Conservation (phyloP, 2,888 invertebrate species). For the Diaprepes abbreviatus region DNA sequence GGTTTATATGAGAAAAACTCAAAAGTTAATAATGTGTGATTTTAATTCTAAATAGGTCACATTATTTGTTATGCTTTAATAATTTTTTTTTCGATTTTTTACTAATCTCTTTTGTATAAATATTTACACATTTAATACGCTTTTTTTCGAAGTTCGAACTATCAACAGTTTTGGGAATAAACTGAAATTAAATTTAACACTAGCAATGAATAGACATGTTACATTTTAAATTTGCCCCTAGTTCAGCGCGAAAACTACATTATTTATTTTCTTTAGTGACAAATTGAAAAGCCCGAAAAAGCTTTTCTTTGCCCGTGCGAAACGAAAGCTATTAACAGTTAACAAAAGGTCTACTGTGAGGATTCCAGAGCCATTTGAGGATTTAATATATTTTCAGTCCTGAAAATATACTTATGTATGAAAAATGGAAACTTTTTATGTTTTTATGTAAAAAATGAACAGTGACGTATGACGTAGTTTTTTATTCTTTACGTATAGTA, state of each 20-base stretch:
- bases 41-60: no score
- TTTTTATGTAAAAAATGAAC: not conserved
- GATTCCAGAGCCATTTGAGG: constrained; percentile 14
- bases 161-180: not conserved
- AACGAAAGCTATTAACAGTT: constrained; percentile 41
- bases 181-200: constrained; percentile 8
- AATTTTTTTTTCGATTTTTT: no score
- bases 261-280: constrained; percentile 46
- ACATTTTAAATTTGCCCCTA: constrained; percentile 39
- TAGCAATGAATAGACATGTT: constrained; percentile 32
- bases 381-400: constrained; percentile 15
- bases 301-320: constrained; percentile 41
- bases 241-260: constrained; percentile 44
- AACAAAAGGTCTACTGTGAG: constrained; percentile 31
- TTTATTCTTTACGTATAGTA: not conserved
- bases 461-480: not conserved
- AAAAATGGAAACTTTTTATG: not conserved
- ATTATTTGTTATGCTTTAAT: no score
- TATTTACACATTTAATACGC: no score
- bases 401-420: constrained; percentile 4
- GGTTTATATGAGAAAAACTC: no score
- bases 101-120: no score
- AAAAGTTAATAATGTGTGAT: no score
- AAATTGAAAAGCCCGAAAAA: constrained; percentile 43
- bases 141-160: no score